These are phyloP conservation scores for Dryomyza anilis DNA, from an alignment of 2,888 invertebrate genomes.

Conservation along the genomic window DNA sequence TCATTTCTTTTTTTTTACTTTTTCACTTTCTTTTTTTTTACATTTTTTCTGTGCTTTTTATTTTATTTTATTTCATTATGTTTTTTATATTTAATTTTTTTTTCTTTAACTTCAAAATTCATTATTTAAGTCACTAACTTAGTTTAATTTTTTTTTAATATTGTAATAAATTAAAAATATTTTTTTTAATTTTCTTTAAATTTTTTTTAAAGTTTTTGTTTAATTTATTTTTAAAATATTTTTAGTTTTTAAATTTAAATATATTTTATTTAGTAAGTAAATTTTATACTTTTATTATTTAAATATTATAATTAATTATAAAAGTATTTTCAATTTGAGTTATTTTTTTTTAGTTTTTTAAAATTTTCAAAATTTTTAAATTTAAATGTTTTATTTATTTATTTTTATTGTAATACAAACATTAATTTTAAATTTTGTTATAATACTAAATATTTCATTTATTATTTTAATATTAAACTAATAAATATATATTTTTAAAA, in stretches of 20 bases:
- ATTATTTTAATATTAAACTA: not conserved
- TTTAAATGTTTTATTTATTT: not conserved
- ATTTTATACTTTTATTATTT: no score
- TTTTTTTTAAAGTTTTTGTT: no score
- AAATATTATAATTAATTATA: no score
- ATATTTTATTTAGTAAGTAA: no score
- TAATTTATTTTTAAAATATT: no score
- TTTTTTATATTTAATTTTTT: not conserved
- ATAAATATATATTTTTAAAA: not conserved
- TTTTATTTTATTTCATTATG: not conserved
- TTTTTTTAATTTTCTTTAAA: no score
- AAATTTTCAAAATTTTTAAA: no score
- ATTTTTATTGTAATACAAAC: not conserved
- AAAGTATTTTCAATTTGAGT: no score
- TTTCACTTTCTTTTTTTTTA: not conserved
- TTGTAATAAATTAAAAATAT: no score
- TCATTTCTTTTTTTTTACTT: conserved; percentile 5
- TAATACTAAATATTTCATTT: not conserved
- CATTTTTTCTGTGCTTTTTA: not conserved
- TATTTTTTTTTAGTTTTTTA: no score
- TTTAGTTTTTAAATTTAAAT: no score
- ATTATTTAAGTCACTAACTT: not conserved
- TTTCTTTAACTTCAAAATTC: not conserved
- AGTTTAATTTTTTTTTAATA: no score
- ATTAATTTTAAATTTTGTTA: not conserved